phyloP scores from a whole-genome alignment of 2,888 invertebrate genomes.

The Eupithecia subfuscata region DNA sequence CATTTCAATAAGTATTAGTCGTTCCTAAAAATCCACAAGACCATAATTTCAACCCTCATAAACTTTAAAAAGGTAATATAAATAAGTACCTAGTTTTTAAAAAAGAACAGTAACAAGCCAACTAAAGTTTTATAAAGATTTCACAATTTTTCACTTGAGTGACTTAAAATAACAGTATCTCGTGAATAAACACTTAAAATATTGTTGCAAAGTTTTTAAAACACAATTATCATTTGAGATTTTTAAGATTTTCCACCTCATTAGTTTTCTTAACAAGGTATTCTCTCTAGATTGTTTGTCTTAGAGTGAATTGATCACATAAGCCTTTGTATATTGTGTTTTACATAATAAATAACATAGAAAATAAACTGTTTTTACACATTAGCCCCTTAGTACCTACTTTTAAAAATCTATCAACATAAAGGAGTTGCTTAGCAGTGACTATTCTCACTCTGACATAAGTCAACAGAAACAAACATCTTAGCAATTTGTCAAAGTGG shows the following conservation, averaged over 20 bases:
- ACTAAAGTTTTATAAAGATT: neutral
- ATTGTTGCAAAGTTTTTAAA: neutral
- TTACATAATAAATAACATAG: too few relatives aligned
- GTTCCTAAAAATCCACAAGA: neutral
- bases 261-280: constrained; percentile 1
- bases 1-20: neutral
- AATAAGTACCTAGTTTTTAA: neutral
- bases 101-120: neutral
- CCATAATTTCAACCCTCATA: neutral
- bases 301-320: neutral
- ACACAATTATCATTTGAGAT: neutral
- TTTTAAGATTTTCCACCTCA: neutral
- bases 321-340: neutral
- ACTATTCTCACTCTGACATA: neutral
- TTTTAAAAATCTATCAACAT: neutral
- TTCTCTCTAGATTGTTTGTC: neutral
- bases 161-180: constrained; percentile 7
- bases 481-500: too few relatives aligned
- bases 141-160: neutral
- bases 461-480: too few relatives aligned
- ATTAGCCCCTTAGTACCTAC: neutral
- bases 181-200: neutral
- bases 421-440: neutral
- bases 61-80: neutral
- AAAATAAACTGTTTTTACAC: neutral